Base-by-base conservation (phyloP, 2,113 vertebrate genomes). In the Colossoma macropomum region DNA sequence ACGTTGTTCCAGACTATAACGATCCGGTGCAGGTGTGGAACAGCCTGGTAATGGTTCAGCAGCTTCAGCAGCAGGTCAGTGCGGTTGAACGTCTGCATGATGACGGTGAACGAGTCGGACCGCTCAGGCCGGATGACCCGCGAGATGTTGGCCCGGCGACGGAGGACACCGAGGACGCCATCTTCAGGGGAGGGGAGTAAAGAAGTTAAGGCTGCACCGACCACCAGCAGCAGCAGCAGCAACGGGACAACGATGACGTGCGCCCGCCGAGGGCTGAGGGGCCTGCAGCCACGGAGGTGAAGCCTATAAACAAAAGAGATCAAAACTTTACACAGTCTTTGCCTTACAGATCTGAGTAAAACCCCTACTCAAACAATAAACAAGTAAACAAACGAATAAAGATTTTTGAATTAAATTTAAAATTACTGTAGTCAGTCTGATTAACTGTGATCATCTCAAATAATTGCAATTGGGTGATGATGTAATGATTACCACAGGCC, bases 1-100 rank as follows among this genome's bases (percentile, higher is more conserved):
- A 98, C 19, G 45, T 98, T 99, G 90, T 99, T 99, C 97, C 97
- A 99, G 0, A 99, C 95, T 23, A 99, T 95, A 25, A 99, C 93
- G 63, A 98, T 93, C 86, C 91, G 89, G 89, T 95, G 95, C 41
- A 99, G 94, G 48, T 93, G 93, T 41, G 97, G 96, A 27, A 97
- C 90, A 1, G 95, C 97, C 91, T 98, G 97, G 81, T 98, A 99
- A 85, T 98, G 97, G 87, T 99, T 98, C 70, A 99, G 91, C 69
- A 99, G 94, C 89, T 95, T 96, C 34, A 99, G 87, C 59, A 99
- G 92, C 69, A 99, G 80, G 85, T 99, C 97, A 0, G 97, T 98
- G 86, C 97, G 96, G 15, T 99, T 99, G 69, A 96, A 97, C 0
- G 97, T 97, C 86, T 99, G 97, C 91, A 99, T 98, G 85, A 99